phyloP scores from a whole-genome alignment of 2,888 invertebrate genomes.

The Catocala fraxini region DNA sequence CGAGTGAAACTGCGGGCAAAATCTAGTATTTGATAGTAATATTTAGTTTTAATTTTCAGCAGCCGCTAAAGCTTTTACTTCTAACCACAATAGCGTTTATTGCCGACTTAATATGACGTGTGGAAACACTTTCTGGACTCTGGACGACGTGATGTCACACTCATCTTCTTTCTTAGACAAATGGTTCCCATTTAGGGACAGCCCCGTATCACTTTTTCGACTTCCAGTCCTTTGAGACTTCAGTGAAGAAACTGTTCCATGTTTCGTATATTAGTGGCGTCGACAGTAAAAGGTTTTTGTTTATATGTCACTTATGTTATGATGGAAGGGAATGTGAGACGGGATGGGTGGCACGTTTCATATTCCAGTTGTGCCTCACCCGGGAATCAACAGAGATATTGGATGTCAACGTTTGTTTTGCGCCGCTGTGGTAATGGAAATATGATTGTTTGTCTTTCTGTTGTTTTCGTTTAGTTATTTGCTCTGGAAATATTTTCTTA shows the following conservation, averaged over 20 bases:
- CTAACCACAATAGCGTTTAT: not conserved
- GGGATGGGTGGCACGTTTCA: constrained; percentile 24
- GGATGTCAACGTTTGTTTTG: constrained; percentile 23
- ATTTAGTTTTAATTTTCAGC: too few species aligned
- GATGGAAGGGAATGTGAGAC: constrained; percentile 24
- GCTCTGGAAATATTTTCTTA: constrained; percentile 2
- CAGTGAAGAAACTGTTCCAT: constrained; percentile 33
- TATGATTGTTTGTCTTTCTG: constrained; percentile 14
- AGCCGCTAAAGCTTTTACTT: too few species aligned
- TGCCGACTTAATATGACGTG: constrained; percentile 11
- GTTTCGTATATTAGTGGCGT: constrained; percentile 39
- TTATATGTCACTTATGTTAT: constrained; percentile 47
- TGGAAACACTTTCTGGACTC: constrained; percentile 24
- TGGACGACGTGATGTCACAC: constrained; percentile 56
- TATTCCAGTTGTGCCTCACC: constrained; percentile 20
- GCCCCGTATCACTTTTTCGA: constrained; percentile 46
- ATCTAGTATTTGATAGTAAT: too few species aligned
- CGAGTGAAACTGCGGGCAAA: too few species aligned
- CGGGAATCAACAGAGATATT: constrained; percentile 30
- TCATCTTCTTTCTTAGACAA: constrained; percentile 49
- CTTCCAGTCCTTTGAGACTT: constrained; percentile 47
- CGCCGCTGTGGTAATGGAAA: constrained; percentile 18
- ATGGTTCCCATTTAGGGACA: constrained; percentile 48
- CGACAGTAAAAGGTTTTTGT: constrained; percentile 51
- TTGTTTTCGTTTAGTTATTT: constrained; percentile 22